Evolutionary conservation across 2,113 vertebrate species (phyloP).

Genomic region (Semicossyphus pulcher): DNA sequence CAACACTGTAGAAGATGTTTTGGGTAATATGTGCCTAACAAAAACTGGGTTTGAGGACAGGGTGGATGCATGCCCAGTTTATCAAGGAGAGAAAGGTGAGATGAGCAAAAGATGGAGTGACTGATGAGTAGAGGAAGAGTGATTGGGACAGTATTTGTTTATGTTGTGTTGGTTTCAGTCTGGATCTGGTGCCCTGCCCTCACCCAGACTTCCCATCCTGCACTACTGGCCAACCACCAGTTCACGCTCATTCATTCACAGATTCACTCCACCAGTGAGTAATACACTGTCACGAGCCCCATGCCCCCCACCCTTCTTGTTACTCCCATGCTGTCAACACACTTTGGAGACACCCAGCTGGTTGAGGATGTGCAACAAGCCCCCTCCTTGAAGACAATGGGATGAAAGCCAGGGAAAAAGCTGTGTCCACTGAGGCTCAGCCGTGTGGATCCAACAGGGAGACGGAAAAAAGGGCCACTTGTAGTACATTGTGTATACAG

Average conservation of each 20-base stretch:
- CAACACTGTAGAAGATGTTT: conserved; percentile 99
- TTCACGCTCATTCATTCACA: conserved; percentile 73
- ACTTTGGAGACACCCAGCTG: conserved; percentile 37
- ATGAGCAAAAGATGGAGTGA: conserved; percentile 15
- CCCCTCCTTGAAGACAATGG: conserved; percentile 71
- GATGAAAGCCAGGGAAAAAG: conserved; percentile 78
- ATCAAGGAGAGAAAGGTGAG: conserved; percentile 21
- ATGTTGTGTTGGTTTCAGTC: conserved; percentile 43
- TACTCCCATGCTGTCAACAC: conserved; percentile 29
- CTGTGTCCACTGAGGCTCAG: conserved; percentile 46
- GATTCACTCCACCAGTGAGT: conserved; percentile 79
- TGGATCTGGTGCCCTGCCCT: conserved; percentile 59
- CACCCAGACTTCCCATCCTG: conserved; percentile 84
- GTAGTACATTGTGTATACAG: conserved; percentile 43
- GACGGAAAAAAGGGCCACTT: conserved; percentile 70
- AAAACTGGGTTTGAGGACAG: conserved; percentile 73
- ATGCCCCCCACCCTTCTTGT: not conserved
- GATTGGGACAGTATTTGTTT: conserved; percentile 40
- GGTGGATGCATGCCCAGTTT: conserved; percentile 34
- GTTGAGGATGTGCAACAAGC: conserved; percentile 53
- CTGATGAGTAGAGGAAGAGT: conserved; percentile 10
- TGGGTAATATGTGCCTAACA: conserved; percentile 88
- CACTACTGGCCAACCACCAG: conserved; percentile 79
- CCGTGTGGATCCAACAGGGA: conserved; percentile 58
- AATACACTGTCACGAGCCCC: conserved; percentile 33